These are phyloP conservation scores for Enteromius anoplus DNA, from an alignment of 2,797 vertebrate genomes.

Conservation along the genomic window DNA sequence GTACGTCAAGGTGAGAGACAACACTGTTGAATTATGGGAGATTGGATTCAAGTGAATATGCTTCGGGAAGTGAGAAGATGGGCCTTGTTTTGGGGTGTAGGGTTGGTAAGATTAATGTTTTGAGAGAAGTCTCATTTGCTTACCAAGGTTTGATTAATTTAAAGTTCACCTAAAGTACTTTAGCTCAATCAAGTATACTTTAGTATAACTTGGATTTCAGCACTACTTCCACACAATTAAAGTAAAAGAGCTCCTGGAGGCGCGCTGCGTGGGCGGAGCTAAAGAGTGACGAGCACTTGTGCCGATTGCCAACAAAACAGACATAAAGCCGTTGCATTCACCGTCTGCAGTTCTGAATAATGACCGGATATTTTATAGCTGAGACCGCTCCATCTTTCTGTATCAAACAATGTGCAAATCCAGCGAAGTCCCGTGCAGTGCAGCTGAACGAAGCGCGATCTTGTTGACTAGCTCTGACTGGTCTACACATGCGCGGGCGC, in stretches of 20 bases:
- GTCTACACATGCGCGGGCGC: no score
- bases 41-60: slow-evolving; percentile 70
- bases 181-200: neutral
- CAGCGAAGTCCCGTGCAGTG: no score
- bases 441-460: no score
- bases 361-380: no score
- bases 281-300: no score
- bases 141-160: neutral
- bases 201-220: neutral
- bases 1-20: slow-evolving; percentile 82
- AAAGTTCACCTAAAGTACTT: neutral
- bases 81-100: neutral
- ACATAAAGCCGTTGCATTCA: no score
- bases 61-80: neutral
- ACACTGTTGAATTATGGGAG: slow-evolving; percentile 78
- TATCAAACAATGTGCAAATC: no score
- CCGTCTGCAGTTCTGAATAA: no score
- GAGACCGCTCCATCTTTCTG: no score
- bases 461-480: no score
- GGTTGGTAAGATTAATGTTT: neutral
- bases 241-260: neutral
- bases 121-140: neutral
- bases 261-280: no score
- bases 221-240: neutral
- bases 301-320: no score